Evolutionary conservation across 2,888 invertebrate species (phyloP).

Genomic region (Prosapia bicincta): DNA sequence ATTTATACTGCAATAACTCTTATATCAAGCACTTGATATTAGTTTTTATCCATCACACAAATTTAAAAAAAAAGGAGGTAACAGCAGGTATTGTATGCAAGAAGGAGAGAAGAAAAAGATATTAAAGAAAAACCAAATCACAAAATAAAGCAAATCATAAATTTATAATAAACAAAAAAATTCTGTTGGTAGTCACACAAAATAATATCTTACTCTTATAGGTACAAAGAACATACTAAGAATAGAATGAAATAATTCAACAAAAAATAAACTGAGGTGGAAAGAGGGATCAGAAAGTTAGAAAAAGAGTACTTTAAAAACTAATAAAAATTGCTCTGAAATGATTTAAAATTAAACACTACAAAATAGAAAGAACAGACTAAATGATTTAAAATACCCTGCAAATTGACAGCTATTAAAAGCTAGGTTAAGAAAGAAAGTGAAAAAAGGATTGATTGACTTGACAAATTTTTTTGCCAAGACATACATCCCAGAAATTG

Average conservation of each 20-base stretch:
- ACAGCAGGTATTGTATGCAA: neutral
- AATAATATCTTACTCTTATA: conserved; percentile 16
- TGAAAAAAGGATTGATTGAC: neutral
- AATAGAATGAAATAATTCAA: conserved; percentile 19
- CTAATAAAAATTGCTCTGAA: too few species aligned
- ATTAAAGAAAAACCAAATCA: conserved; percentile 13
- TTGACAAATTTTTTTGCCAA: neutral
- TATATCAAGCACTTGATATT: neutral
- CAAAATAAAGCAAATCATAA: conserved; percentile 13
- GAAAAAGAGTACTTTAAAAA: neutral
- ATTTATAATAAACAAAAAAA: conserved; percentile 1
- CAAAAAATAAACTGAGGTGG: conserved; percentile 17
- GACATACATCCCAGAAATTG: conserved; percentile 12
- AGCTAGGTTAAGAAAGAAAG: neutral
- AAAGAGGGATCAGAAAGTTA: conserved; percentile 26
- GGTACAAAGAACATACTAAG: conserved; percentile 11
- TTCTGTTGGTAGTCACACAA: neutral
- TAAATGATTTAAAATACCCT: neutral
- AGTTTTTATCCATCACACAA: neutral
- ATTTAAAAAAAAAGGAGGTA: neutral
- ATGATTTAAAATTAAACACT: neutral
- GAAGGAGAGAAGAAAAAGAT: neutral
- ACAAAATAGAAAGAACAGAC: neutral
- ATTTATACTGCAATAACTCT: neutral
- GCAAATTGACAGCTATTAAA: neutral